Evolutionary conservation across 2,797 vertebrate species (phyloP), one percentile per base, ranked within the genome.

Genomic region (Poliocrania exsul): DNA sequence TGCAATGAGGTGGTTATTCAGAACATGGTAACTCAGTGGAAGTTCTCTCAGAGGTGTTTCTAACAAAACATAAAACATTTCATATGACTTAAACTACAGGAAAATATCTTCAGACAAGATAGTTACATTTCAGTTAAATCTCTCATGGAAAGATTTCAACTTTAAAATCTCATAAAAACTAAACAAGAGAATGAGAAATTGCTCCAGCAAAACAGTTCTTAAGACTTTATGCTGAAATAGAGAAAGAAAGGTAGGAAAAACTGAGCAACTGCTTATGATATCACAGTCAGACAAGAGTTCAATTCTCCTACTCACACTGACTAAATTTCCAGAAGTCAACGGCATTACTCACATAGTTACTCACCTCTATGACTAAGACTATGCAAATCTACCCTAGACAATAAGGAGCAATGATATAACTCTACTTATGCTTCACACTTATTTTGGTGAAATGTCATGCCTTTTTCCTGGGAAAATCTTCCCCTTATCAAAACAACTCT

Each of bases 321-420:
- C 62, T 90, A 78, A 70, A 90, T 33, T 57, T 57, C 26, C 26
- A 83, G 58, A 80, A 95, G 15, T 81, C 90, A 91, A 23, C 10
- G 18, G 21, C 37, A 88, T 88, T 82, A 80, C 58, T 91, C 67
- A 88, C 29, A 40, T 16, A 83, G 74, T 95, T 94, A 88, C 60
- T 88, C 91, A 95, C 81, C 67, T 83, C 81, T 62, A 35, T 91
- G 92, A 95, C 87, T 96, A 87, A 82, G 40, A 31, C 26, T 82
- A 28, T 73, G 75, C 11, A 87, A 91, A 93, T 88, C 66, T 53
- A n/a, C 9, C 17, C 12, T 35, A 58, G 84, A 87, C 61, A 85
- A 80, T 70, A 53, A 86, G 14, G 6, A 85, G 16, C 37, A 81
- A 21, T 13, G 13, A 16, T 33, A 37, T n/a, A 60, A 79, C 25